Conservation (phyloP, 2,113 vertebrate genomes). For the Amblyopsis rosae region DNA sequence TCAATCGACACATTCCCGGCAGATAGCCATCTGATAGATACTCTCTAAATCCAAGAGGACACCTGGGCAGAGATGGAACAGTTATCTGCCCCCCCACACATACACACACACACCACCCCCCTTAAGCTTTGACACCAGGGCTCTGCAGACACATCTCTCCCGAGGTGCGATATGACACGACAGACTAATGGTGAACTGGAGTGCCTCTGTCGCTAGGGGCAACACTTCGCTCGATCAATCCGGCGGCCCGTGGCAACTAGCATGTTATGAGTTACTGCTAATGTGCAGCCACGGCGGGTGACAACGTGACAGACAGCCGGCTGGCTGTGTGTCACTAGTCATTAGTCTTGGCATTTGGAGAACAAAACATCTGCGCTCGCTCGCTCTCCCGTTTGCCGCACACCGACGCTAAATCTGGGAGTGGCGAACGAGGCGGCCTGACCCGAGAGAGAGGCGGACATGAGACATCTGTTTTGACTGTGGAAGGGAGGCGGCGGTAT, state of each 20-base stretch:
- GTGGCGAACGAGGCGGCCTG: neutral
- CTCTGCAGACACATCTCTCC: slow-evolving; percentile 12
- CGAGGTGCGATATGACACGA: slow-evolving; percentile 7
- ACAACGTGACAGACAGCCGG: slow-evolving; percentile 21
- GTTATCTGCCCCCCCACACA: neutral
- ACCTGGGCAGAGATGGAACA: neutral
- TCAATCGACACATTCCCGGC: neutral
- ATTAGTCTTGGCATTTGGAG: slow-evolving; percentile 10
- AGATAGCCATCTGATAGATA: neutral
- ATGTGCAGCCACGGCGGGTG: slow-evolving; percentile 11
- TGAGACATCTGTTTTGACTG: neutral
- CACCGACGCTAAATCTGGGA: neutral
- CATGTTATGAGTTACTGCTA: slow-evolving; percentile 23
- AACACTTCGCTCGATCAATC: slow-evolving; percentile 21
- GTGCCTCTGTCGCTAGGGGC: slow-evolving; percentile 13
- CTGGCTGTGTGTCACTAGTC: neutral
- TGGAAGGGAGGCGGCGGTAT: neutral
- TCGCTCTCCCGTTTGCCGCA: neutral
- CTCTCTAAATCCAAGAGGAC: neutral
- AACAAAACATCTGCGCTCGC: neutral
- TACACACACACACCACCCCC: neutral
- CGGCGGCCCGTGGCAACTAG: slow-evolving; percentile 6
- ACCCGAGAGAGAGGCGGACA: neutral
- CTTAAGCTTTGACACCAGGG: slow-evolving; percentile 7
- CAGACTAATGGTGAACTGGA: slow-evolving; percentile 13